These are phyloP conservation scores for Hemichromis elongatus DNA, from an alignment of 2,113 vertebrate species.

Conservation along the genomic window DNA sequence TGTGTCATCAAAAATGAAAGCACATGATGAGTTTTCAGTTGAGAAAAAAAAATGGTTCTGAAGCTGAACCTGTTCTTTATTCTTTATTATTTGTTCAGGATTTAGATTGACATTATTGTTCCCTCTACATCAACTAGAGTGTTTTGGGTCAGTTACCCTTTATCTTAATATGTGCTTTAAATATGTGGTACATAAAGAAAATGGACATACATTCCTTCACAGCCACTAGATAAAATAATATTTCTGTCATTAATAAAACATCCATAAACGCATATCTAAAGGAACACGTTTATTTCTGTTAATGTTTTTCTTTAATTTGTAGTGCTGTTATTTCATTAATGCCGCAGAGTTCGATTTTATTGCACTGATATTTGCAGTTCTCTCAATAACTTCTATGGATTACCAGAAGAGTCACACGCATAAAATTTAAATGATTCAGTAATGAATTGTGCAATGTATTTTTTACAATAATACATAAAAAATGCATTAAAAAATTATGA, in stretches of 20 bases:
- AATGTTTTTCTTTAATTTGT: neutral
- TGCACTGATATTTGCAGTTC: neutral
- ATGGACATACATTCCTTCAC: neutral
- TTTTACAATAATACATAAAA: too few species aligned
- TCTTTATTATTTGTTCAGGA: neutral
- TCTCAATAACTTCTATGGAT: too few species aligned
- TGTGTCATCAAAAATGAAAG: neutral
- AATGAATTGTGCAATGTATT: too few species aligned
- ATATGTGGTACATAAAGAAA: neutral
- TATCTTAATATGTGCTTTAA: neutral
- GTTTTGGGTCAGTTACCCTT: neutral
- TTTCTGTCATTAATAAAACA: neutral
- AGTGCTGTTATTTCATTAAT: neutral
- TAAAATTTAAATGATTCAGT: too few species aligned
- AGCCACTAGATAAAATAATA: rapidly evolving
- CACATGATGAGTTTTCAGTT: neutral
- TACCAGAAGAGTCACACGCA: too few species aligned
- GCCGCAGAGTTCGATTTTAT: neutral
- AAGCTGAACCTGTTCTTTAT: neutral
- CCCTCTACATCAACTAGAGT: neutral
- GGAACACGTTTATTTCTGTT: neutral
- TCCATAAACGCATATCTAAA: neutral
- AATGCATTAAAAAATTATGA: too few species aligned
- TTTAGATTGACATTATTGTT: neutral
- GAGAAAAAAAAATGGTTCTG: neutral